These are phyloP conservation scores for Cyanoramphus novaezelandiae DNA, from an alignment of 2,113 vertebrate species.

Conservation along the genomic window DNA sequence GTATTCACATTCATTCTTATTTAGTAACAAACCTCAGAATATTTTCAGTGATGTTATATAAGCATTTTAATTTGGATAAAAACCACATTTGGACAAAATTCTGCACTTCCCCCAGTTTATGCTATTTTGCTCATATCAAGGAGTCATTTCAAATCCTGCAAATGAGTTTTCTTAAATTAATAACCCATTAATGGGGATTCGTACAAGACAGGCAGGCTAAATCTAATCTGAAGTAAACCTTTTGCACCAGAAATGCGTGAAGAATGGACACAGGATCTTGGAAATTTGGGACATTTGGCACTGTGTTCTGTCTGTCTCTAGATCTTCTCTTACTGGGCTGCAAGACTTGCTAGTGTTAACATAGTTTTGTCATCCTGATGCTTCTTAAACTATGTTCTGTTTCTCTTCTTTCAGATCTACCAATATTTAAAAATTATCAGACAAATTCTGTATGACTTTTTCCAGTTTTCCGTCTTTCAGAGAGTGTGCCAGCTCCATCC, in stretches of 20 bases:
- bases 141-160: neutral
- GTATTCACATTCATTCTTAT: neutral
- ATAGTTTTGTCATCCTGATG: neutral
- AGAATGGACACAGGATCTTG: neutral
- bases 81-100: neutral
- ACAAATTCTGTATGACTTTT: neutral
- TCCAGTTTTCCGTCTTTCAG: neutral
- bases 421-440: neutral
- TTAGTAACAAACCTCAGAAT: neutral
- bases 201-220: neutral
- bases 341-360: neutral
- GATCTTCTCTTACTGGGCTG: neutral
- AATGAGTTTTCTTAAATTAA: neutral
- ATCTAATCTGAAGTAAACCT: neutral
- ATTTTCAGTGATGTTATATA: neutral
- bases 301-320: neutral
- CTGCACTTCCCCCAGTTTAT: accelerated
- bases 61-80: neutral
- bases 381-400: accelerated
- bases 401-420: neutral
- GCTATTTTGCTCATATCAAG: neutral
- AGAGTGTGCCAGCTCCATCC: neutral
- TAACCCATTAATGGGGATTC: neutral
- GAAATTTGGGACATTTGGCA: neutral
- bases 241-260: neutral